These are phyloP conservation scores for Pectinophora gossypiella DNA, from an alignment of 1,140 invertebrate species.

Conservation along the genomic window DNA sequence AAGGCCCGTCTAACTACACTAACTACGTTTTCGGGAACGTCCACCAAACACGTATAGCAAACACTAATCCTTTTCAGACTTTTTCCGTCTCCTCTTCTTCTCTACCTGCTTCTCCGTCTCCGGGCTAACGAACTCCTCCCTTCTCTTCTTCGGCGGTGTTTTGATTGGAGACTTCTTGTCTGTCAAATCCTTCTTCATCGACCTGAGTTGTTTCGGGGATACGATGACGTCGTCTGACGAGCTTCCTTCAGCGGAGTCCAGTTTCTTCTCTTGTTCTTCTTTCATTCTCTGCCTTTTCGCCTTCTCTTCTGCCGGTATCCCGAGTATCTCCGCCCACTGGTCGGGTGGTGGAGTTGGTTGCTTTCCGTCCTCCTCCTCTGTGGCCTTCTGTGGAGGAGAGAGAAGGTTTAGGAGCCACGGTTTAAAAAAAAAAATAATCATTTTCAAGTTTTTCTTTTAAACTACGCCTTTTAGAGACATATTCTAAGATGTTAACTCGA, in stretches of 20 bases:
- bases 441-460: no score
- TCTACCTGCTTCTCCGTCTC: conserved; percentile 43
- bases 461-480: not conserved
- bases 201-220: conserved; percentile 51
- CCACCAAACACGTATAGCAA: conserved; percentile 47
- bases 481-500: no score
- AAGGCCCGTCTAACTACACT: not conserved
- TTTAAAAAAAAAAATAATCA: no score
- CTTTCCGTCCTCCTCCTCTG: conserved; percentile 46
- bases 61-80: conserved; percentile 68
- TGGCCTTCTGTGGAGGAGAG: conserved; percentile 44
- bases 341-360: conserved; percentile 61
- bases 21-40: no score
- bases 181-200: conserved; percentile 47
- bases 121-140: conserved; percentile 43
- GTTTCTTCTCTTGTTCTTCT: conserved; percentile 5
- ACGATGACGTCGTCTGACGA: conserved; percentile 14
- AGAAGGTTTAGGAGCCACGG: conserved; percentile 3
- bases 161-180: conserved; percentile 39
- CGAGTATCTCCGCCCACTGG: conserved; percentile 67
- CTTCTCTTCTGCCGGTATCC: conserved; percentile 49
- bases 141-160: conserved; percentile 53
- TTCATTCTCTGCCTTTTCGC: conserved; percentile 11
- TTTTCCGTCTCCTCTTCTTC: conserved; percentile 49
- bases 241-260: conserved; percentile 17